Base-by-base conservation (phyloP, 2,888 invertebrate species). In the Tubulanus polymorphus region DNA sequence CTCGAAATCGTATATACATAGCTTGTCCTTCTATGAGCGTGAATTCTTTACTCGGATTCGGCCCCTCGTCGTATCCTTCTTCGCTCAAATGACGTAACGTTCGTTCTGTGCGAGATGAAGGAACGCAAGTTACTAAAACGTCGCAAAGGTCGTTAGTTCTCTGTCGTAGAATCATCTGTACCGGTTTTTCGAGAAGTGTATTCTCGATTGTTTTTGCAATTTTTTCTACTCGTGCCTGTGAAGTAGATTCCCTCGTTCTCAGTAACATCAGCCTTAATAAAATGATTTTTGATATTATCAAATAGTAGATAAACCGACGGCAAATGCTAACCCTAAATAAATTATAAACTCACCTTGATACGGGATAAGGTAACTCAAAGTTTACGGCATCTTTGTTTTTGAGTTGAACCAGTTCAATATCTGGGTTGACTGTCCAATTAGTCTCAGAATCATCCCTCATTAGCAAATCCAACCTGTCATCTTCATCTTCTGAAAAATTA, bases 361-460 rank as follows among this genome's bases (percentile, higher is more conserved):
- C n/a, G 3, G 65, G 63, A 47, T 63, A 55, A 15, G 46, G 56
- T 12, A 71, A 59, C n/a, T 73, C 73, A 54, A 74, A 69, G 2
- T 56, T 59, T 3, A 71, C 72, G 10, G 70, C 57, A 59, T 75
- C 75, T 55, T 72, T 75, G 47, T 68, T 73, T 51, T 70, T 71
- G 3, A 67, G 53, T 47, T 71, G 70, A 1, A 55, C 52, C 5
- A 73, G 54, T 1, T 30, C 29, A 15, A 66, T 52, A 18, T 68
- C 64, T 1, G 50, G 48, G 3, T 63, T 41, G 5, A 61, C 56
- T 1, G 53, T 61, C 74, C 75, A 75, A 1, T 52, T 53, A 18
- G 54, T 55, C 12, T 58, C 60, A 3, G 46, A n/a, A n/a, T n/a
- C 55, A n/a, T 64, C 64, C 41, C 61, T 62, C 10, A 56, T 51